Conservation (phyloP, 2,113 vertebrate species). For the Gymnogyps californianus region DNA sequence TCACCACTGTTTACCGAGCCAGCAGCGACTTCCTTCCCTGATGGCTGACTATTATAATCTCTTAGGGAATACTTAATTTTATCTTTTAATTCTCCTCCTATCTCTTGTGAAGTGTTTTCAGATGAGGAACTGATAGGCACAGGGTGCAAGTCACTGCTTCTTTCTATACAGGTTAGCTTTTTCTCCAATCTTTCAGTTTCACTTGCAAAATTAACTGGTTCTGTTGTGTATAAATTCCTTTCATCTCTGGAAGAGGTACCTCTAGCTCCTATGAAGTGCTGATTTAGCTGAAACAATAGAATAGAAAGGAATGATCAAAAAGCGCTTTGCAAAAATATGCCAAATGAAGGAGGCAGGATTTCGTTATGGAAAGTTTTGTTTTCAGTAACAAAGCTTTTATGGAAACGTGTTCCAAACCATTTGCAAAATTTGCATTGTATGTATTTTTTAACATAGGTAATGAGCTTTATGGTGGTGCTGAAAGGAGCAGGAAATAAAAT, state of each 20-base stretch:
- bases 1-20: constrained; percentile 6
- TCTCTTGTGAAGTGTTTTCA: constrained; percentile 41
- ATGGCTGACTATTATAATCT: constrained; percentile 15
- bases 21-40: constrained; percentile 21
- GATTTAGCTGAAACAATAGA: constrained; percentile 76
- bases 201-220: constrained; percentile 67
- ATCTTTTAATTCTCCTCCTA: constrained; percentile 43
- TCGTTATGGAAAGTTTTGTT: constrained; percentile 44
- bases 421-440: constrained; percentile 33
- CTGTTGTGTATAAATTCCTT: constrained; percentile 56
- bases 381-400: constrained; percentile 33
- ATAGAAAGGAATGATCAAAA: constrained; percentile 61
- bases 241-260: constrained; percentile 68
- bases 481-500: constrained; percentile 44
- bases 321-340: constrained; percentile 19
- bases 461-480: constrained; percentile 26
- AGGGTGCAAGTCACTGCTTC: constrained; percentile 22
- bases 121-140: constrained; percentile 42
- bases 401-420: constrained; percentile 19
- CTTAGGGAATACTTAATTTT: constrained; percentile 15
- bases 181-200: constrained; percentile 53
- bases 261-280: constrained; percentile 63
- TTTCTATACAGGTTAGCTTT: constrained; percentile 38
- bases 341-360: constrained; percentile 36
- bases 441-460: constrained; percentile 65